Percentiles rank a stretch among this genome's conserved stretches.
These are phyloP conservation scores for Pachydiplax longipennis DNA, from an alignment of 2,888 invertebrate genomes.

Conservation along the genomic window DNA sequence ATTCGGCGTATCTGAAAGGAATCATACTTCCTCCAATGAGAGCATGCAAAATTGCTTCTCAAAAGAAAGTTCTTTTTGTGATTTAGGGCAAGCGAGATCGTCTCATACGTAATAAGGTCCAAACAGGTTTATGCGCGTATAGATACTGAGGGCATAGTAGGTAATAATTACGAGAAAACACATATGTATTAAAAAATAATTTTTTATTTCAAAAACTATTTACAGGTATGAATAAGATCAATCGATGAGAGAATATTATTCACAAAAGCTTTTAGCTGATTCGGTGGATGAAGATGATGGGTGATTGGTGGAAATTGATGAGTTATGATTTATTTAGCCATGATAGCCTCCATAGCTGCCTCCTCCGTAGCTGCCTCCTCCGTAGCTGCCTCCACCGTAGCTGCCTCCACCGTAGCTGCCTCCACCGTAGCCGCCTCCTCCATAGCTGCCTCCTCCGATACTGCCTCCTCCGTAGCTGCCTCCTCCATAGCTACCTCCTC, in stretches of 20 bases:
- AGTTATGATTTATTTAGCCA: conserved; percentile 49
- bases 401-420: too few species aligned
- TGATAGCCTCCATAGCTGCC: conserved; percentile 53
- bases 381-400: background rate
- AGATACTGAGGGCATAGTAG: too few species aligned
- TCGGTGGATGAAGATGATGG: background rate
- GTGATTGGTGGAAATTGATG: background rate
- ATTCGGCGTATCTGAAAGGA: too few species aligned
- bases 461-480: background rate
- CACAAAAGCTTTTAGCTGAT: background rate
- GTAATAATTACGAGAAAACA: too few species aligned
- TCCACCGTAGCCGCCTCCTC: conserved; percentile 2
- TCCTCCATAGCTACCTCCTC: background rate
- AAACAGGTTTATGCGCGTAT: too few species aligned
- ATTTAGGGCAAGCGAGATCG: too few species aligned
- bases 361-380: conserved; percentile 2
- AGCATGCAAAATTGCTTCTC: too few species aligned
- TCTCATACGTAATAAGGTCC: too few species aligned
- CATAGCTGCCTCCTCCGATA: conserved; percentile 45
- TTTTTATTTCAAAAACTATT: background rate
- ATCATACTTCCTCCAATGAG: too few species aligned
- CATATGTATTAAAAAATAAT: background rate
- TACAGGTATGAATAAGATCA: background rate
- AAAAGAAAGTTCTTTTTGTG: too few species aligned
- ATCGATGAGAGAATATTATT: background rate